Evolutionary conservation across 2,113 vertebrate genomes (phyloP).

Genomic region (Osmerus mordax): DNA sequence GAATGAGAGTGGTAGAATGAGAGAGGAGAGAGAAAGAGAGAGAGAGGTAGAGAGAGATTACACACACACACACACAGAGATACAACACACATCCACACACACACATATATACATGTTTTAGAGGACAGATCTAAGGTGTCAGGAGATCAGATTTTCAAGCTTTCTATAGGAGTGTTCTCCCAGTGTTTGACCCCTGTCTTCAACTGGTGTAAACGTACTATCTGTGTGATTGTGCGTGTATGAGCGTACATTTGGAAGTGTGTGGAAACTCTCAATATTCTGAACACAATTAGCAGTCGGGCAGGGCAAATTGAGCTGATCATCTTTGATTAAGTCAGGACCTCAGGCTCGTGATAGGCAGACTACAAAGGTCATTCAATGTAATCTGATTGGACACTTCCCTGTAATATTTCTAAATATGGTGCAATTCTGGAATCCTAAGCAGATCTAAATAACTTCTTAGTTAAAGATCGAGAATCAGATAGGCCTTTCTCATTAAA

Average conservation of each 20-base stretch:
- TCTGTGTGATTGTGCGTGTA: no score
- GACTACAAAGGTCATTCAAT: slow-evolving; percentile 67
- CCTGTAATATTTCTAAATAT: no score
- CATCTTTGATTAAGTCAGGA: slow-evolving; percentile 70
- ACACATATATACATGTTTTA: background rate
- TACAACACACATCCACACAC: background rate
- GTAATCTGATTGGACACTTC: slow-evolving; percentile 61
- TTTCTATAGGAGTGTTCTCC: background rate
- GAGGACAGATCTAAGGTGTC: slow-evolving; percentile 4
- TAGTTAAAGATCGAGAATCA: slow-evolving; percentile 28
- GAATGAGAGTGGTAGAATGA: no score
- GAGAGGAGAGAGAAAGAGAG: no score
- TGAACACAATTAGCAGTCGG: slow-evolving; percentile 47
- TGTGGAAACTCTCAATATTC: slow-evolving; percentile 31
- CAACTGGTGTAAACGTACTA: background rate
- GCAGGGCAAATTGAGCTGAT: slow-evolving; percentile 68
- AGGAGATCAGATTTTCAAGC: background rate
- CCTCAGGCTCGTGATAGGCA: slow-evolving; percentile 55
- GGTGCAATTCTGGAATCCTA: no score
- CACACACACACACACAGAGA: slow-evolving; percentile 4
- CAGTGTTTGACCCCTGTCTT: background rate
- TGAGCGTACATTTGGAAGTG: no score
- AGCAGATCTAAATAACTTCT: background rate
- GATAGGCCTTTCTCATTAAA: slow-evolving; percentile 54
- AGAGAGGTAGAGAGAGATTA: no score